Conservation (phyloP, 2,797 vertebrate species). For the Gymnocypris eckloni region DNA sequence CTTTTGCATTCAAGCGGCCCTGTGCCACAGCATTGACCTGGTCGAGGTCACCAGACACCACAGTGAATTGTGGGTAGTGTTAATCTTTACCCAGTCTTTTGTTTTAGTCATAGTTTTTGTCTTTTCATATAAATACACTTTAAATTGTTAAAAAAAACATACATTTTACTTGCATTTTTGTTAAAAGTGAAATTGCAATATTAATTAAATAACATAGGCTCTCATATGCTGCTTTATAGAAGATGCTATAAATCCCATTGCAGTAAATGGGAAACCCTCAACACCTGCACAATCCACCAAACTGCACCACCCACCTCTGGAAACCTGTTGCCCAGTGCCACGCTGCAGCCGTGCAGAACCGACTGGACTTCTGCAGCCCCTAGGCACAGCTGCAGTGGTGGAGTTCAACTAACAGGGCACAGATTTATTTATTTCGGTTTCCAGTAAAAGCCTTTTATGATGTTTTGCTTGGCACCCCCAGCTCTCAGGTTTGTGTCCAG, state of each 20-base stretch:
- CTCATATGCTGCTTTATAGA: slow-evolving; percentile 8
- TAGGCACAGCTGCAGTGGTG: slow-evolving; percentile 18
- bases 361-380: slow-evolving; percentile 15
- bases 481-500: slow-evolving; percentile 56
- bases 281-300: slow-evolving; percentile 46
- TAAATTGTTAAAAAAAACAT: not conserved
- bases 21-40: slow-evolving; percentile 44
- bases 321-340: slow-evolving; percentile 43
- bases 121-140: not conserved
- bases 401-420: slow-evolving; percentile 32
- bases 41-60: slow-evolving; percentile 38
- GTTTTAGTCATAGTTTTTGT: not conserved
- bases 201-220: not conserved
- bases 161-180: not conserved
- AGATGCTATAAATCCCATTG: slow-evolving; percentile 39
- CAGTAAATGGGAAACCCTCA: slow-evolving; percentile 37
- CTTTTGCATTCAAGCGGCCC: slow-evolving; percentile 42
- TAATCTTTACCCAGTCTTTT: slow-evolving; percentile 6
- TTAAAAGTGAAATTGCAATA: not conserved
- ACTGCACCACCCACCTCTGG: slow-evolving; percentile 45
- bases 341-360: slow-evolving; percentile 20
- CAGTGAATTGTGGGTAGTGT: slow-evolving; percentile 2
- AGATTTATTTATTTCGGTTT: slow-evolving; percentile 62
- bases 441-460: slow-evolving; percentile 46
- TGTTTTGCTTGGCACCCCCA: slow-evolving; percentile 59